A percentile compares a stretch with the other conserved stretches of the same genome.
Evolutionary conservation across 2,113 vertebrate species (phyloP).

Genomic region (Peromyscus leucopus): DNA sequence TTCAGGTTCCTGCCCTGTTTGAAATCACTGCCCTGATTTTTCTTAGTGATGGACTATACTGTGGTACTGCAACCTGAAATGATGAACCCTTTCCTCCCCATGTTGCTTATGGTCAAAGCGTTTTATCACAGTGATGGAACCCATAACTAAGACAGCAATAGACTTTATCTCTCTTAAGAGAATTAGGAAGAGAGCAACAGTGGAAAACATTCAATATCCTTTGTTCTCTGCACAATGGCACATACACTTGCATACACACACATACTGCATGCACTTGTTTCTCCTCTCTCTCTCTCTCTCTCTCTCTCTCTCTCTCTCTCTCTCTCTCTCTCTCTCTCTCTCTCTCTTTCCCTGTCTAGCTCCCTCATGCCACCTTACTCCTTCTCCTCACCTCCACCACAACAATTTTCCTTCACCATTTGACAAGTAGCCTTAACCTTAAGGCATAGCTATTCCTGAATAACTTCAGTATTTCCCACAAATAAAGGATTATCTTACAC

Average conservation of each 20-base stretch:
- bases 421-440: not conserved
- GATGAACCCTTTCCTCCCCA: not conserved
- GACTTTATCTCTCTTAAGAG: not conserved
- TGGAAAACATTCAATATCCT: not conserved
- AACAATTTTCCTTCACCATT: not conserved
- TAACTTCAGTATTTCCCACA: not conserved
- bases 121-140: not conserved
- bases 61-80: not conserved
- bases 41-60: not conserved
- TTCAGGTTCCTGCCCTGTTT: not conserved
- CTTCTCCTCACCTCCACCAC: not conserved
- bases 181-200: not conserved
- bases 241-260: not conserved
- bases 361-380: not conserved
- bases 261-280: not conserved
- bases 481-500: not conserved
- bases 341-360: not conserved
- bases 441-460: not conserved
- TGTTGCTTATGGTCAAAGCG: not conserved
- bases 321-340: not conserved
- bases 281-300: not conserved
- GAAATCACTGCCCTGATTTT: not conserved
- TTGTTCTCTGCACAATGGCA: not conserved
- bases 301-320: not conserved
- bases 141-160: not conserved